phyloP scores from a whole-genome alignment of 2,797 vertebrate genomes.

The Fundulus diaphanus region DNA sequence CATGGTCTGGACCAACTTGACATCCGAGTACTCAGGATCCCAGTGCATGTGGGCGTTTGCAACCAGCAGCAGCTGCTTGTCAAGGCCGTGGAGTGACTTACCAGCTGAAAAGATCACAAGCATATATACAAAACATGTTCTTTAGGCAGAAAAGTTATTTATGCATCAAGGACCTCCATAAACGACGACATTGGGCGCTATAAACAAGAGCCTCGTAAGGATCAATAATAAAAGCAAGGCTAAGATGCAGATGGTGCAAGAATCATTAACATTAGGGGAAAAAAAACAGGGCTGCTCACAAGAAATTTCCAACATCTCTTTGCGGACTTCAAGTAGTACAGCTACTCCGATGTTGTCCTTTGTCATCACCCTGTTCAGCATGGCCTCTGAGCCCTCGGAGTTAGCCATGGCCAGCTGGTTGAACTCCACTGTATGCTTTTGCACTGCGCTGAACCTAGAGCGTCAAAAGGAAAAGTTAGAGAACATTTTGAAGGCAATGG shows the following conservation, averaged over 20 bases:
- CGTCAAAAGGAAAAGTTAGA: not conserved
- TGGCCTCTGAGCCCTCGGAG: slow-evolving; percentile 97
- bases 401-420: slow-evolving; percentile 99
- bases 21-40: slow-evolving; percentile 97
- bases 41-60: slow-evolving; percentile 99
- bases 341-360: slow-evolving; percentile 99
- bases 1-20: slow-evolving; percentile 98
- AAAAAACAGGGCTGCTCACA: slow-evolving; percentile 81
- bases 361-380: slow-evolving; percentile 99
- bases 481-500: too few relatives aligned
- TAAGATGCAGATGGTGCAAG: not conserved
- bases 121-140: not conserved
- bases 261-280: not conserved
- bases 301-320: slow-evolving; percentile 93
- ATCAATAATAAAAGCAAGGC: not conserved
- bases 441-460: slow-evolving; percentile 93
- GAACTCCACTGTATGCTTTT: slow-evolving; percentile 98
- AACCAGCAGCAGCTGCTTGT: slow-evolving; percentile 95
- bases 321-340: slow-evolving; percentile 92
- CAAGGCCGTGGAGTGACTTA: slow-evolving; percentile 90
- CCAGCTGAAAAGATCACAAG: slow-evolving; percentile 80
- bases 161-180: not conserved
- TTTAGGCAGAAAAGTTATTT: not conserved
- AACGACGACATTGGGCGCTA: not conserved
- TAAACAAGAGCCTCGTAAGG: not conserved